Percentiles rank a stretch among this genome's conserved stretches.
Evolutionary conservation across 2,113 vertebrate species (phyloP).

Genomic region (Colius striatus): DNA sequence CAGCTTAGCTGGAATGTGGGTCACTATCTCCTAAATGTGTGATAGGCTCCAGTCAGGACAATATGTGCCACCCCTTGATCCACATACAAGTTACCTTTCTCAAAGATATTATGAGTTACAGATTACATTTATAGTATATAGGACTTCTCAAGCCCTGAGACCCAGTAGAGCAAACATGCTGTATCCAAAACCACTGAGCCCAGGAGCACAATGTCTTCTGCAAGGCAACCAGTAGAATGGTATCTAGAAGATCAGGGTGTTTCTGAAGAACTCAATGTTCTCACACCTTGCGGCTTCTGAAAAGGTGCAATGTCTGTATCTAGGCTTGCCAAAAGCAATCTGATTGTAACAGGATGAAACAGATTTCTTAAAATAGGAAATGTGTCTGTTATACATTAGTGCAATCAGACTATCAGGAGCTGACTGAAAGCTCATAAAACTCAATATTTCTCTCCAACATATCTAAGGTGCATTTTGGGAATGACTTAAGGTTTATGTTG

Average conservation of each 20-base stretch:
- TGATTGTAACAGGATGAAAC: neutral
- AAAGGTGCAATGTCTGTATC: neutral
- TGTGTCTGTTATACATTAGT: neutral
- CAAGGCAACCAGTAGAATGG: neutral
- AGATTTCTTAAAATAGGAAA: neutral
- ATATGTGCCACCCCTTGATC: rapidly evolving
- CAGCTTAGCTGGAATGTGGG: neutral
- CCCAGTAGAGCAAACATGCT: neutral
- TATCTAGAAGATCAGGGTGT: neutral
- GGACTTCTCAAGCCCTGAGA: neutral
- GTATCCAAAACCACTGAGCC: neutral
- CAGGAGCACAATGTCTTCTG: neutral
- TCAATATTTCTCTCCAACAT: rapidly evolving
- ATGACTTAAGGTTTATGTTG: neutral
- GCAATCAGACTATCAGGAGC: neutral
- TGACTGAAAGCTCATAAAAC: neutral
- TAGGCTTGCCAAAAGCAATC: neutral
- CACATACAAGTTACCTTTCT: neutral
- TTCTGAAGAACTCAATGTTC: neutral
- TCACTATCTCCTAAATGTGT: neutral
- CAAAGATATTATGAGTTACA: neutral
- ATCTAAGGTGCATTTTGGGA: neutral
- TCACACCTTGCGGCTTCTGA: neutral
- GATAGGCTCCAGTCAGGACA: rapidly evolving
- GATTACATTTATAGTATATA: neutral